Evolutionary conservation across 2,797 vertebrate species (phyloP).

Genomic region (Bovichtus diacanthus): DNA sequence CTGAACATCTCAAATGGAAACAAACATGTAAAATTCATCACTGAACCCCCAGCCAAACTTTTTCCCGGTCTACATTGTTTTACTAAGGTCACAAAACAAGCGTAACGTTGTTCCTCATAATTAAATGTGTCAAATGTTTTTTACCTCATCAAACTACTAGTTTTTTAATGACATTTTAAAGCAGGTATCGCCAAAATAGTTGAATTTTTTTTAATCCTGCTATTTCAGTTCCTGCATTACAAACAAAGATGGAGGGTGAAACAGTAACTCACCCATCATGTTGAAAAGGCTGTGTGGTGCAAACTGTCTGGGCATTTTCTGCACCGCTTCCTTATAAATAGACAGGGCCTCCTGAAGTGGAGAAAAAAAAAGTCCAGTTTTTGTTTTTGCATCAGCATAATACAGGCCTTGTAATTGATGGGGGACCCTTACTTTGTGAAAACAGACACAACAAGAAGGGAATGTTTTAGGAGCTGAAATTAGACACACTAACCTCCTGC

Average conservation of each 20-base stretch:
- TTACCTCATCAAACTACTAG: not conserved
- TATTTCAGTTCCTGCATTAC: not conserved
- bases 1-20: slow-evolving; percentile 9
- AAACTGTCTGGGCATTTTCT: slow-evolving; percentile 96
- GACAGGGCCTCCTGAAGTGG: slow-evolving; percentile 78
- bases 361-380: not conserved
- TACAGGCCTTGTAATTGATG: not conserved
- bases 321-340: slow-evolving; percentile 89
- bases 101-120: not conserved
- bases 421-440: slow-evolving; percentile 10
- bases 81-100: not conserved
- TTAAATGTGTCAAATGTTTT: not conserved
- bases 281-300: slow-evolving; percentile 97
- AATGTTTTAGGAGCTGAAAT: too few relatives aligned
- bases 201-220: not conserved
- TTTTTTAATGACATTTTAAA: slow-evolving; percentile 34
- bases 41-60: not conserved
- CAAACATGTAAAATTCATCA: slow-evolving; percentile 21
- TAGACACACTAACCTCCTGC: slow-evolving; percentile 88
- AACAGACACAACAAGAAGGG: not conserved
- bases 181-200: not conserved
- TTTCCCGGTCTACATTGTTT: not conserved
- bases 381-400: slow-evolving; percentile 20
- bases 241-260: slow-evolving; percentile 1
- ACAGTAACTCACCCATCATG: slow-evolving; percentile 93